Evolutionary conservation across 2,888 invertebrate genomes (phyloP).

Genomic region (Eulithis prunata): DNA sequence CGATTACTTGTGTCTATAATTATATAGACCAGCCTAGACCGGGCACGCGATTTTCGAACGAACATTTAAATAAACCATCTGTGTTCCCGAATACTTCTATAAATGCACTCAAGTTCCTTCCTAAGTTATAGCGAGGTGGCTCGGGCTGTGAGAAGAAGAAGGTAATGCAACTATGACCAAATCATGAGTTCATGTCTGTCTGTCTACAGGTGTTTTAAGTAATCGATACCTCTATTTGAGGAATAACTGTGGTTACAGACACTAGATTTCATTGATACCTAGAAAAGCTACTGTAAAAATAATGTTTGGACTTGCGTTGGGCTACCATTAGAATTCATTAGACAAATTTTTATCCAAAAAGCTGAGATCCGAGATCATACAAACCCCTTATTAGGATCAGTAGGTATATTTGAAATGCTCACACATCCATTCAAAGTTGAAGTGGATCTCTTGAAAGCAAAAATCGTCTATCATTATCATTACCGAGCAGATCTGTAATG

Average conservation of each 20-base stretch:
- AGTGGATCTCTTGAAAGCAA: constrained; percentile 30
- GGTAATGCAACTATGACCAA: too few species aligned
- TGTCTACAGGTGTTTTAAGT: too few species aligned
- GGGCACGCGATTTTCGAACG: constrained; percentile 35
- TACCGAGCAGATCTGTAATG: constrained; percentile 53
- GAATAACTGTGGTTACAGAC: too few species aligned
- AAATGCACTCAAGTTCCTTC: not conserved
- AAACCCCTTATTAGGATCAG: too few species aligned
- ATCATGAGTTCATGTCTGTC: too few species aligned
- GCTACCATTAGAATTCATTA: too few species aligned
- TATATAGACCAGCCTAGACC: constrained; percentile 28
- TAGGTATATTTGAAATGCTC: constrained; percentile 9
- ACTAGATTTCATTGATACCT: too few species aligned
- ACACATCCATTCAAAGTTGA: constrained; percentile 9
- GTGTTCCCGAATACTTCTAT: not conserved
- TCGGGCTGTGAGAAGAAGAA: not conserved
- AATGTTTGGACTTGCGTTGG: too few species aligned
- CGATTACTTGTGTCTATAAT: constrained; percentile 56
- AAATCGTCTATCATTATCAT: constrained; percentile 46
- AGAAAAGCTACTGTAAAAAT: too few species aligned
- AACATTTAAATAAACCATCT: constrained; percentile 6
- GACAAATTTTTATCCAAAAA: too few species aligned
- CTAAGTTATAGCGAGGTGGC: not conserved
- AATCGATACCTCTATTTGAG: too few species aligned
- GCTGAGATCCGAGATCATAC: too few species aligned